A percentile compares a stretch with the other conserved stretches of the same genome.
phyloP scores from a whole-genome alignment of 1,140 invertebrate genomes.

The Musca domestica region DNA sequence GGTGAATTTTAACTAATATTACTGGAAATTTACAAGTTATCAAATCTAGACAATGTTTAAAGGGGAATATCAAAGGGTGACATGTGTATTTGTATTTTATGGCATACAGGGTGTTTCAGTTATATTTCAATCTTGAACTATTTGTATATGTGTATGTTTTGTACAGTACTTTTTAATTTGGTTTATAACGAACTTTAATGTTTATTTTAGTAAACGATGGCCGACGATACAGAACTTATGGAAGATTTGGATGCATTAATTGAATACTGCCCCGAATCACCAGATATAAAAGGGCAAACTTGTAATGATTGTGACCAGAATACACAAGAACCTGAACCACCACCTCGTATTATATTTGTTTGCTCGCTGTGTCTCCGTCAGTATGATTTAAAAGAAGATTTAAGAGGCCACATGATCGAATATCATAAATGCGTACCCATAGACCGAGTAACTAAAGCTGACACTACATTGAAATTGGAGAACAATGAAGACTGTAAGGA shows the following conservation, averaged over 20 bases:
- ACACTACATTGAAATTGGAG: slow-evolving; percentile 7
- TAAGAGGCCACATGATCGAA: slow-evolving; percentile 57
- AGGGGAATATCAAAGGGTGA: too few species aligned
- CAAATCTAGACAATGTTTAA: too few species aligned
- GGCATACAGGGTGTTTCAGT: too few species aligned
- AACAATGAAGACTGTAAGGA: not conserved
- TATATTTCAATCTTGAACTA: too few species aligned
- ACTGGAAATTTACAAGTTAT: too few species aligned
- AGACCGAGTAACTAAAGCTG: not conserved
- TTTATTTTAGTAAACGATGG: not conserved
- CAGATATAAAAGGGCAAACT: not conserved
- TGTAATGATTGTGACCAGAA: not conserved
- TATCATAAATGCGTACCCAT: slow-evolving; percentile 42
- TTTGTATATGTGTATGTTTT: too few species aligned
- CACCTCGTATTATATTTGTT: slow-evolving; percentile 50
- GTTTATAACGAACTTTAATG: not conserved
- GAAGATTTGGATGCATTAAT: not conserved
- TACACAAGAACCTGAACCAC: not conserved
- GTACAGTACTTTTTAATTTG: too few species aligned
- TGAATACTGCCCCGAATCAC: not conserved
- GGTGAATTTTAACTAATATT: too few species aligned
- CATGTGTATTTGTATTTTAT: too few species aligned
- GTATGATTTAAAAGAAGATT: slow-evolving; percentile 56
- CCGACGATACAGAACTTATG: not conserved
- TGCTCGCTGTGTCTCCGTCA: slow-evolving; percentile 57